Percentiles rank a stretch among this genome's conserved stretches.
These are phyloP conservation scores for Poecilia wingei DNA, from an alignment of 2,797 vertebrate species.

Conservation along the genomic window DNA sequence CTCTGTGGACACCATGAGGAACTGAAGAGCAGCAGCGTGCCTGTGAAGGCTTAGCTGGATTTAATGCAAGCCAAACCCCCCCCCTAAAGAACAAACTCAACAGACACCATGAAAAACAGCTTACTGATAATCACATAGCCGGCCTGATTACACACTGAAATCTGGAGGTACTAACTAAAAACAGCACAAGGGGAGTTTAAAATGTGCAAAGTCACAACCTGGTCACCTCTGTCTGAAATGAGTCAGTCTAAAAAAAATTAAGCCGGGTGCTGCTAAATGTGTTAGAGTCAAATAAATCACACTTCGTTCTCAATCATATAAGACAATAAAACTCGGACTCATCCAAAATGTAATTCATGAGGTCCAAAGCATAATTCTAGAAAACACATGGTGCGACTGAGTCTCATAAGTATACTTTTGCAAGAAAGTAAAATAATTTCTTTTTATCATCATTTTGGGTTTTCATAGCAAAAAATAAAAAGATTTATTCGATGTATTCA, in stretches of 20 bases:
- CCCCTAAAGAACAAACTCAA: constrained; percentile 62
- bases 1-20: constrained; percentile 28
- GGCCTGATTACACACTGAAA: constrained; percentile 55
- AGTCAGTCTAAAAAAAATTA: neutral
- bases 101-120: constrained; percentile 58
- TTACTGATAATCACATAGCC: constrained; percentile 53
- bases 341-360: neutral
- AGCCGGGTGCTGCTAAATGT: neutral
- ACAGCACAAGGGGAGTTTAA: constrained; percentile 16
- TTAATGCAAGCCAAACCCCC: constrained; percentile 46
- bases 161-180: constrained; percentile 41
- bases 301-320: neutral
- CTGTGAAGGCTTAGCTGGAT: constrained; percentile 51
- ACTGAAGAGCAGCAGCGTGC: constrained; percentile 22
- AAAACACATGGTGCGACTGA: constrained; percentile 5
- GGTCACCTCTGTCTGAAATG: neutral
- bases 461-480: neutral
- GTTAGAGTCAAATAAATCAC: constrained; percentile 7
- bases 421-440: neutral
- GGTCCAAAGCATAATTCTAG: neutral
- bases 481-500: neutral
- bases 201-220: neutral
- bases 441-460: neutral
- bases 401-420: neutral
- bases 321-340: neutral